Evolutionary conservation across 2,113 vertebrate species (phyloP), one percentile per base, ranked within the genome.

Genomic region (Caloenas nicobarica): DNA sequence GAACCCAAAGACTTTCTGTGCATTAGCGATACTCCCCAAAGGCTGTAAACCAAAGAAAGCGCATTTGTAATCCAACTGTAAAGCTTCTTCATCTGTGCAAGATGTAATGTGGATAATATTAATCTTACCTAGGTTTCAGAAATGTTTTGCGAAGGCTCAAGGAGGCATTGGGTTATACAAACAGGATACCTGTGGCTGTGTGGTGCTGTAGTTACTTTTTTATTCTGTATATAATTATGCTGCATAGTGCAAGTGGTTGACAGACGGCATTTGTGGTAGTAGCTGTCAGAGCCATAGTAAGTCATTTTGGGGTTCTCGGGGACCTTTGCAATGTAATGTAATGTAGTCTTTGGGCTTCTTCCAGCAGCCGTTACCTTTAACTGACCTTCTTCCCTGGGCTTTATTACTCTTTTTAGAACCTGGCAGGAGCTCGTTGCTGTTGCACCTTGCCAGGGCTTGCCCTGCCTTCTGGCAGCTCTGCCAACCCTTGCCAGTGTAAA

Each of bases 191-290:
- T 76, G 56, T 62, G 76, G 83, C 72, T 86, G 62, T 16, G 46
- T 51, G 80, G 88, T 28, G 64, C 86, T 73, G 2, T 14, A 38
- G 68, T n/a, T 31, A 3, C 50, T 65, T 50, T 46, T 89, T 91
- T 50, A 28, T 66, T 69, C 82, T 83, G 71, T 13, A 2, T 34
- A 6, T 26, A 86, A 73, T 78, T 50, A 9, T n/a, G 3, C 46
- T 21, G 85, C 13, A 0, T 21, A 4, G 62, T 60, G 92, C 57
- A 68, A 74, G 71, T 48, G 79, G 71, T 4, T 92, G 95, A 78
- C 91, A 93, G 94, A 88, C 95, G 92, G 92, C 86, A 19, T 86
- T 86, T 82, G 86, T 91, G 79, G 88, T 54, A 18, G 40, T 80
- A 54, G 65, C 94, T 81, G 68, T 90, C 92, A 80, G 62, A 86